phyloP scores from a whole-genome alignment of 2,888 invertebrate species.

The Drosophila falleni region DNA sequence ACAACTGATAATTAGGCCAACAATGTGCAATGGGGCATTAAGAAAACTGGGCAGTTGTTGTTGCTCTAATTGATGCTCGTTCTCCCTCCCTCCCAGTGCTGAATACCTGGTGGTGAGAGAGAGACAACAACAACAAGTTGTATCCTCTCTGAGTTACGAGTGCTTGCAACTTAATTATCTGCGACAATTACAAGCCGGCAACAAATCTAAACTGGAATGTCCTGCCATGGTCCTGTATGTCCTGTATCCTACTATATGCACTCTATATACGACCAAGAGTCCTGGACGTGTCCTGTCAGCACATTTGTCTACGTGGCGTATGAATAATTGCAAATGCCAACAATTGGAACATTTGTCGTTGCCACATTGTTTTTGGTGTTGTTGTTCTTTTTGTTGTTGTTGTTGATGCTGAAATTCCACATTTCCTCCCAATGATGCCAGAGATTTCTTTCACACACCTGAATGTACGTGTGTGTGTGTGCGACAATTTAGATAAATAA shows the following conservation, averaged over 20 bases:
- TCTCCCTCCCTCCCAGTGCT: background rate
- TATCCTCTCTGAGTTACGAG: conserved; percentile 54
- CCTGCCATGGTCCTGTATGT: conserved; percentile 57
- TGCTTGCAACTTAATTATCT: conserved; percentile 74
- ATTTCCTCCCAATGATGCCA: conserved; percentile 28
- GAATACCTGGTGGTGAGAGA: conserved; percentile 24
- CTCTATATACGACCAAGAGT: conserved; percentile 10
- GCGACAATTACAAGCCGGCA: conserved; percentile 79
- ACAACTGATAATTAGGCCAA: background rate
- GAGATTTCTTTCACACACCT: conserved; percentile 45
- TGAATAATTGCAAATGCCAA: conserved; percentile 80
- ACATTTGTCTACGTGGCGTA: conserved; percentile 82
- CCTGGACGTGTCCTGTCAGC: conserved; percentile 69
- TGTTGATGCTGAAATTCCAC: conserved; percentile 40
- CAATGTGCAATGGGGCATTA: background rate
- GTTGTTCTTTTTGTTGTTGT: conserved; percentile 17
- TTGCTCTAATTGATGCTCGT: background rate
- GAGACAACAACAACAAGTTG: conserved; percentile 7
- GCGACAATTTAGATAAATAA: conserved; percentile 77
- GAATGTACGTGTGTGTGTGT: conserved; percentile 10
- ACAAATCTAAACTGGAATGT: conserved; percentile 78
- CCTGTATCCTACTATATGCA: conserved; percentile 6
- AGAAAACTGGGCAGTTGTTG: background rate
- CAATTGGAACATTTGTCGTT: conserved; percentile 72
- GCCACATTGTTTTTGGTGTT: conserved; percentile 22